Evolutionary conservation across 2,888 invertebrate species (phyloP).

Genomic region (Drosophila neonasuta): DNA sequence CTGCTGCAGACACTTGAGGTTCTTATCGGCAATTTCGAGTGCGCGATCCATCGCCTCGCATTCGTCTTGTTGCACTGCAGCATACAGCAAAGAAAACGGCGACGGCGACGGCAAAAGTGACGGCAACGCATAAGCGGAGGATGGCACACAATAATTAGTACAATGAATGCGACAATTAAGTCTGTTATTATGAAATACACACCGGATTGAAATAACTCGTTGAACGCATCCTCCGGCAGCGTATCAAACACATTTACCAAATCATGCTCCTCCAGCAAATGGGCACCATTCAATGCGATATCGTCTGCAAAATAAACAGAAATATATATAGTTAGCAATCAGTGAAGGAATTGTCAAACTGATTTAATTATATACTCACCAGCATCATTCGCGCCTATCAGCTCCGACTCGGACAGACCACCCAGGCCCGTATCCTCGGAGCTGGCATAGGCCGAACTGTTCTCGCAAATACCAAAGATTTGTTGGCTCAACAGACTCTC

Average conservation of each 20-base stretch:
- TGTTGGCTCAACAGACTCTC: slow-evolving; percentile 79
- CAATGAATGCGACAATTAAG: slow-evolving; percentile 62
- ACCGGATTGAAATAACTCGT: slow-evolving; percentile 89
- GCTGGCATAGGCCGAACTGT: slow-evolving; percentile 86
- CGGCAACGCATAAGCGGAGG: slow-evolving; percentile 43
- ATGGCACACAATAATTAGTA: slow-evolving; percentile 74
- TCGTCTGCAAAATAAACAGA: slow-evolving; percentile 81
- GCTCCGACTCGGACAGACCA: slow-evolving; percentile 85
- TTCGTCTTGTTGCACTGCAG: slow-evolving; percentile 86
- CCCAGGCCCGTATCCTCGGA: slow-evolving; percentile 85
- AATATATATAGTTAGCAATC: slow-evolving; percentile 5
- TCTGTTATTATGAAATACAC: slow-evolving; percentile 67
- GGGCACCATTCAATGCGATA: slow-evolving; percentile 83
- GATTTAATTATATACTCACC: slow-evolving; percentile 64
- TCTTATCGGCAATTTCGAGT: slow-evolving; percentile 89
- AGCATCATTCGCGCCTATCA: slow-evolving; percentile 83
- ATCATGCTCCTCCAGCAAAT: slow-evolving; percentile 88
- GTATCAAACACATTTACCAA: slow-evolving; percentile 90
- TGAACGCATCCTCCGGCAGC: slow-evolving; percentile 91
- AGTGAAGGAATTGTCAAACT: too few species aligned
- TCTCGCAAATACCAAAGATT: slow-evolving; percentile 83
- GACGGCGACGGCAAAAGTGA: slow-evolving; percentile 15
- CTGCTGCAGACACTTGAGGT: slow-evolving; percentile 88
- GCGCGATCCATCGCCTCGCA: slow-evolving; percentile 94
- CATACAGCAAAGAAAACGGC: slow-evolving; percentile 30